Conservation (phyloP, 2,797 vertebrate species). For the Discoglossus pictus region DNA sequence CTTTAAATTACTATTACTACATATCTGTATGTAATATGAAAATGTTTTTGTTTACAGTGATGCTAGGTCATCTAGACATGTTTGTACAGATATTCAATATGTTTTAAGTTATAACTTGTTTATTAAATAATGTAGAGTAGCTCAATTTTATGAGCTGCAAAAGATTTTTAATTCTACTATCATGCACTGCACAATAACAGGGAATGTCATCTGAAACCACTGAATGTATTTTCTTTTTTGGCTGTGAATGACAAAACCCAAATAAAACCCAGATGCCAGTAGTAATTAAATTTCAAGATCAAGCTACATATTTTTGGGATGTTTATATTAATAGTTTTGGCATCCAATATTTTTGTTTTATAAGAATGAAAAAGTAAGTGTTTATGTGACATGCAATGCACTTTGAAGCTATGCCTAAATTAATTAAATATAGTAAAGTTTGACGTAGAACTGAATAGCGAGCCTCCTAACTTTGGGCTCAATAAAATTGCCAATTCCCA, state of each 20-base stretch:
- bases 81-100: too few species aligned
- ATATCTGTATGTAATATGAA: too few species aligned
- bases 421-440: too few species aligned
- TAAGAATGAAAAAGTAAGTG: neutral
- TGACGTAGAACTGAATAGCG: too few species aligned
- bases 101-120: too few species aligned
- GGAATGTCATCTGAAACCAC: slow-evolving; percentile 1
- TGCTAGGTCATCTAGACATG: too few species aligned
- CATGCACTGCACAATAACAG: neutral
- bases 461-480: too few species aligned
- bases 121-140: neutral
- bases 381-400: neutral
- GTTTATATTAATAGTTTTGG: neutral
- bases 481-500: too few species aligned
- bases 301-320: neutral
- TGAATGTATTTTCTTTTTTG: neutral
- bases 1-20: too few species aligned
- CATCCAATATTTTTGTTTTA: neutral
- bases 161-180: neutral
- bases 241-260: slow-evolving; percentile 1
- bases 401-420: neutral
- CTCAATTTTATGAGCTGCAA: slow-evolving; percentile 1
- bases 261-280: slow-evolving; percentile 25
- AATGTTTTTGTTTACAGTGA: too few species aligned
- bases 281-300: slow-evolving; percentile 12